These are phyloP conservation scores for Apis cerana DNA, from an alignment of 1,140 invertebrate genomes.

Conservation along the genomic window DNA sequence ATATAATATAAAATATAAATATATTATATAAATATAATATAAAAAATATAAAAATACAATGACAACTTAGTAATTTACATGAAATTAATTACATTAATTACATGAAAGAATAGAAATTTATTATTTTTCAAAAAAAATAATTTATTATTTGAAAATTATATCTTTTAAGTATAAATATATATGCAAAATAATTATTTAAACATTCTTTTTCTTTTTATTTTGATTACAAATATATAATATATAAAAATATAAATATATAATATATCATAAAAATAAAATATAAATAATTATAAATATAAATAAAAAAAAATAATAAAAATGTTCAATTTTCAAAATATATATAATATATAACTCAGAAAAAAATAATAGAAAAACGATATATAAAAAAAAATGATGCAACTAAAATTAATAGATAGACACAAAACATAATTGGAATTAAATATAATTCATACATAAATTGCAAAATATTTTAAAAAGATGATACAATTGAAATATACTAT, in stretches of 20 bases:
- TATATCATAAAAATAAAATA: constrained; percentile 84
- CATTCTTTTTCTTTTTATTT: constrained; percentile 7
- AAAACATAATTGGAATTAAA: constrained; percentile 87
- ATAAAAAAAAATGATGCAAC: constrained; percentile 85
- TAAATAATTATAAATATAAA: no score
- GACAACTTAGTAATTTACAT: constrained; percentile 84
- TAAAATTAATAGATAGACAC: constrained; percentile 89
- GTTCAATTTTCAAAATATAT: constrained; percentile 82
- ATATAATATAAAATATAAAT: no score
- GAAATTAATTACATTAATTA: constrained; percentile 83
- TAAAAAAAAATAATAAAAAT: constrained; percentile 82
- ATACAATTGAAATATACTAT: neutral
- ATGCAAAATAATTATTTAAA: neutral
- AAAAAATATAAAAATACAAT: constrained; percentile 81
- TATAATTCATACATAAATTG: constrained; percentile 80
- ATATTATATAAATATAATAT: no score
- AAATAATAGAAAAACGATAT: constrained; percentile 77
- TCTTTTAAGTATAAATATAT: constrained; percentile 81
- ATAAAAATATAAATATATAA: constrained; percentile 82
- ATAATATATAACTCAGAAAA: constrained; percentile 79
- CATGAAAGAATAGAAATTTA: constrained; percentile 80
- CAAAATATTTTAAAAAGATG: neutral
- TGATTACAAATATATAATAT: neutral
- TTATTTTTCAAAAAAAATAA: constrained; percentile 76
- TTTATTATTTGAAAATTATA: constrained; percentile 82